Base-by-base conservation (phyloP, 1,140 invertebrate genomes). In the Caenorhabditis inopinata region DNA sequence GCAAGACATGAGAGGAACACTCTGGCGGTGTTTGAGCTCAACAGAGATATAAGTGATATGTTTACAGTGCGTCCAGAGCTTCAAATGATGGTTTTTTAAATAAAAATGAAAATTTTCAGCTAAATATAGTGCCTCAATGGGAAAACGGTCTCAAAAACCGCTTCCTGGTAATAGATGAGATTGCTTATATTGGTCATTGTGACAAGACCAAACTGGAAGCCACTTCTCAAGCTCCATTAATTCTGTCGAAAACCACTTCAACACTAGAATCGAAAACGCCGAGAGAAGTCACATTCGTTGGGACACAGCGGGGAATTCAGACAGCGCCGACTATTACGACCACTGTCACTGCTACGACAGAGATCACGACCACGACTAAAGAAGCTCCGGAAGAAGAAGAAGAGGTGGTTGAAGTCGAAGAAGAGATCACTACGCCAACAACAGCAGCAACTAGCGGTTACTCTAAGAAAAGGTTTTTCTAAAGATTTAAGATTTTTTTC, bases 151-250 rank as follows among this genome's bases (percentile, higher is more conserved):
- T 80, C 1, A 81, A 79, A 47, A 88, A 87, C 58, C 62, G 75
- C 25, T 87, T 80, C 74, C 42, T 87, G 27, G 79, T 87, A 16
- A 82, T 87, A 38, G 86, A 87, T 42, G 86, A 87, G 78, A 88
- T 87, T 58, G 86, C 86, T n/a, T 87, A 87, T 46, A 86, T 87
- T 47, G 86, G 87, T n/a, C 80, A 86, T 38, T 87, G 86, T 48
- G 77, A 79, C 42, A 78, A 62, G 21, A 32, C 27, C 9, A 62
- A 35, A 16, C n/a, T 32, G 6, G 11, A 18, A 9, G 7, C 53
- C 11, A 62, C 53, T 16, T 32, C 53, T 32, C 53, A 62, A 35
- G 53, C 53, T 2, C 53, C 53, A 62, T n/a, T 62, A 16, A 62
- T 62, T 9, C 16, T 62, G 1, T 29, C 27, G 7, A 25, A 45